These are phyloP conservation scores for Sterrhoptilus dennistouni DNA, from an alignment of 2,113 vertebrate species.

Conservation along the genomic window DNA sequence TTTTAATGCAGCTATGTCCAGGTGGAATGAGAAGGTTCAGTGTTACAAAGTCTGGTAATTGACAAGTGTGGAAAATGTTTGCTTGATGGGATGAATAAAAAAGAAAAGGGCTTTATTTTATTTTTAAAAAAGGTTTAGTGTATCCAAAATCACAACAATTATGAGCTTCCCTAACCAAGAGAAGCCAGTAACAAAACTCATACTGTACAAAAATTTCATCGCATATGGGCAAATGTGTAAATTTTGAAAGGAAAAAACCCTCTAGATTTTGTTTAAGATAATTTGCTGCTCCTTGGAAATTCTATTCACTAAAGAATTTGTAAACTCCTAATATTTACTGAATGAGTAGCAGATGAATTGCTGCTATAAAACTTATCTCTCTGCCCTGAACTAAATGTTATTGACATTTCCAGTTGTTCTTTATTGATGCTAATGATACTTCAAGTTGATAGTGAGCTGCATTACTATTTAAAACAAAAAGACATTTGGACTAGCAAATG, in stretches of 20 bases:
- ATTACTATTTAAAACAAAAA: not conserved
- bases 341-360: not conserved
- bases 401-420: not conserved
- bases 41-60: slow-evolving; percentile 26
- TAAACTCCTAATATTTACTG: not conserved
- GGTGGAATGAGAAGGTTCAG: not conserved
- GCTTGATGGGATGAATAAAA: not conserved
- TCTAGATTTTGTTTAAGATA: slow-evolving; percentile 3
- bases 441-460: not conserved
- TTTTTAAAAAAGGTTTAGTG: not conserved
- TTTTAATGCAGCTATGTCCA: slow-evolving; percentile 10
- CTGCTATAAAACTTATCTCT: slow-evolving; percentile 15
- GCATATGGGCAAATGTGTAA: not conserved
- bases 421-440: not conserved
- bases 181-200: not conserved
- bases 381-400: not conserved
- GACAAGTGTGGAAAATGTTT: slow-evolving; percentile 9
- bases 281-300: not conserved
- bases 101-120: not conserved
- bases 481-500: not conserved
- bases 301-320: not conserved
- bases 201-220: not conserved
- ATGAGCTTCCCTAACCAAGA: not conserved
- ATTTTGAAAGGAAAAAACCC: not conserved
- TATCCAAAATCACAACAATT: not conserved